These are phyloP conservation scores for Spatulosminthurus flaviceps DNA, from an alignment of 2,888 invertebrate species.

Conservation along the genomic window DNA sequence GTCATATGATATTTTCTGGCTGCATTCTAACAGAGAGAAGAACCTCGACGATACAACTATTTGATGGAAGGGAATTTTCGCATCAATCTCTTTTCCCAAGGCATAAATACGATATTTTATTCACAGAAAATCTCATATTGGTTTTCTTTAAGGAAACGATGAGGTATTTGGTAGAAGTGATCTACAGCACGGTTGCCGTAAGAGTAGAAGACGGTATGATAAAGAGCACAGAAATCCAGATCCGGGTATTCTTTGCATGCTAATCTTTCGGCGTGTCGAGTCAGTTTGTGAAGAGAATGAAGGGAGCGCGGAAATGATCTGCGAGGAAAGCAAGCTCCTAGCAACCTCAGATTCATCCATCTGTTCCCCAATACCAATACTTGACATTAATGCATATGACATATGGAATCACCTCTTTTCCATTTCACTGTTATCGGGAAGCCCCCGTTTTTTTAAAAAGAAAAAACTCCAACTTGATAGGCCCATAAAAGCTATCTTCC, in stretches of 20 bases:
- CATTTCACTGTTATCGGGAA: slow-evolving; percentile 57
- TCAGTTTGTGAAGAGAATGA: slow-evolving; percentile 35
- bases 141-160: slow-evolving; percentile 48
- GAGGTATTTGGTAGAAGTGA: slow-evolving; percentile 34
- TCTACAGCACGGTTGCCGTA: not conserved
- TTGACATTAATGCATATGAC: slow-evolving; percentile 63
- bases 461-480: slow-evolving; percentile 62
- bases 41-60: slow-evolving; percentile 26
- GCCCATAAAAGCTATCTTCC: slow-evolving; percentile 64
- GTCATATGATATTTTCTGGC: slow-evolving; percentile 48
- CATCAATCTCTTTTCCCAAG: slow-evolving; percentile 55
- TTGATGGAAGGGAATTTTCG: slow-evolving; percentile 50
- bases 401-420: slow-evolving; percentile 62
- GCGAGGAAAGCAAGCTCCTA: slow-evolving; percentile 50
- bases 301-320: slow-evolving; percentile 52
- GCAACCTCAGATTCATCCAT: slow-evolving; percentile 58
- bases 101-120: slow-evolving; percentile 57
- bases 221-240: slow-evolving; percentile 54
- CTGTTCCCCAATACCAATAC: slow-evolving; percentile 58
- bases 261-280: slow-evolving; percentile 51
- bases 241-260: slow-evolving; percentile 53
- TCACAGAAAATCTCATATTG: slow-evolving; percentile 55
- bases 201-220: slow-evolving; percentile 49
- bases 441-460: slow-evolving; percentile 46
- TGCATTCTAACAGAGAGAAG: slow-evolving; percentile 48